Base-by-base conservation (phyloP, 2,888 invertebrate species). In the Odontocolon sp. region DNA sequence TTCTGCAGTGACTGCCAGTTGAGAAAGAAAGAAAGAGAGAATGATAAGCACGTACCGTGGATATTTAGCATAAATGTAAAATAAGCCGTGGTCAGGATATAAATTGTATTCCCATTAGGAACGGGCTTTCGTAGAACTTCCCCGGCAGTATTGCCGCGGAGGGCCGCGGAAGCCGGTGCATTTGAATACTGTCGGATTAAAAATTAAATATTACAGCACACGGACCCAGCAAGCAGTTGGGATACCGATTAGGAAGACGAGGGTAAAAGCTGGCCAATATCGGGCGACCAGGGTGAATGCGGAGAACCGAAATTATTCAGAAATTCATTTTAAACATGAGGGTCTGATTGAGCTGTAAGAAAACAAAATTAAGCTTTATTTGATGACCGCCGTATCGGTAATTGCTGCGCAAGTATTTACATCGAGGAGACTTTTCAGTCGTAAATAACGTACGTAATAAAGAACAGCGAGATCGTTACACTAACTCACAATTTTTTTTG, bases 81-180 rank as follows among this genome's bases (percentile, higher is more conserved):
- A 83, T 87, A 87, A 87, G 79, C 85, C 80, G 78, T 67, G 83
- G 84, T 80, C 81, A 81, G 83, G 82, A 82, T 86, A 90, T 88
- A 89, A 90, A 90, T 89, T 84, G 89, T 89, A 90, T 89, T 88
- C 87, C 87, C 90, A 90, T 90, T 90, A 89, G 87, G 82, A 85
- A 67, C 52, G 66, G 50, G 76, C 42, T 74, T 63, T 69, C 45
- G 66, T 33, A 38, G 40, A 67, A 21, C 26, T 23, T 23, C 63
- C 68, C 18, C 52, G 26, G 54, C 33, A 64, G 38, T 28, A n/a
- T n/a, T 42, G 40, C 50, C 52, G 14, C 26, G 16, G 57, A 67
- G 68, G 40, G 66, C 64, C 23, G 63, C 78, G 64, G 69, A 74
- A 63, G 81, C 72, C 77, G 78, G 69, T 84, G 84, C 84, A 89